Conservation (phyloP, 2,113 vertebrate species). For the Paradoxurus hermaphroditus region DNA sequence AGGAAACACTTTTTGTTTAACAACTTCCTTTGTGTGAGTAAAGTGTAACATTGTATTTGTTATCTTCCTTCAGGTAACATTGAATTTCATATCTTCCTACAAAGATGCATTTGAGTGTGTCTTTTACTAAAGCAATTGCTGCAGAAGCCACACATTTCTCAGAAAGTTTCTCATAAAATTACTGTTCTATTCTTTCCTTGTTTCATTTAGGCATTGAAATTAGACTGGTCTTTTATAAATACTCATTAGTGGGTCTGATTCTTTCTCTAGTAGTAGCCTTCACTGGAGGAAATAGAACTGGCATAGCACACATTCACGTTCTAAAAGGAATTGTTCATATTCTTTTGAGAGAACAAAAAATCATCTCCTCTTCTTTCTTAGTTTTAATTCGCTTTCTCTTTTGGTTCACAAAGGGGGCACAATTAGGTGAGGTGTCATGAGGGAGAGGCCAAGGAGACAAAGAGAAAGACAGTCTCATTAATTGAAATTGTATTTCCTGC, state of each 20-base stretch:
- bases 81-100: background rate
- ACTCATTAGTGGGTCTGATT: background rate
- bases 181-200: background rate
- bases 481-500: slow-evolving; percentile 51
- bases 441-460: background rate
- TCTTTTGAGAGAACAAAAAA: background rate
- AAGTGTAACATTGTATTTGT: background rate
- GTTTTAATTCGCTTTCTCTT: slow-evolving; percentile 25
- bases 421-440: background rate
- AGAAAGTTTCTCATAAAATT: background rate
- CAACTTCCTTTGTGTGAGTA: background rate
- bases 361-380: background rate
- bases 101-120: background rate
- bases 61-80: background rate
- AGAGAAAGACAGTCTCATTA: slow-evolving; percentile 46
- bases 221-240: background rate
- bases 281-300: background rate
- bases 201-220: background rate
- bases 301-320: background rate
- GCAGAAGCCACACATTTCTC: background rate
- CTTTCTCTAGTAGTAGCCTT: background rate
- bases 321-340: background rate
- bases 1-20: background rate
- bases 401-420: background rate
- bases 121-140: background rate